Evolutionary conservation across 2,113 vertebrate species (phyloP).

Genomic region (Grammomys surdaster): DNA sequence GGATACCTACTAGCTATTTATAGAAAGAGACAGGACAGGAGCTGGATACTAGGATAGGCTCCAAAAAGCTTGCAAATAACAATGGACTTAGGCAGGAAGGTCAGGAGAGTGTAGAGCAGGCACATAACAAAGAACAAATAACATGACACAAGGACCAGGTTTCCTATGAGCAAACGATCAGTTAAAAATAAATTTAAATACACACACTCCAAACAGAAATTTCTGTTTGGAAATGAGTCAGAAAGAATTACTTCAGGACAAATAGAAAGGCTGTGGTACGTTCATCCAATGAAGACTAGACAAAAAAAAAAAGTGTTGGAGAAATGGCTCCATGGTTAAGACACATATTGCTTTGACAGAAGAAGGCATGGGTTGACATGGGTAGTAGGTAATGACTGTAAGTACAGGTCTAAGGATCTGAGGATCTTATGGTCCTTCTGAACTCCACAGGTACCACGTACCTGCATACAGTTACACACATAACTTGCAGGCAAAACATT

Average conservation of each 20-base stretch:
- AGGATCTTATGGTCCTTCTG: background rate
- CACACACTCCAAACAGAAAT: background rate
- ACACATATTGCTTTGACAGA: background rate
- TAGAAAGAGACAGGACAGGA: background rate
- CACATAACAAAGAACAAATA: background rate
- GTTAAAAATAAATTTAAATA: background rate
- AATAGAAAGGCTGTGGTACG: background rate
- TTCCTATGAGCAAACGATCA: background rate
- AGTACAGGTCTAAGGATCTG: background rate
- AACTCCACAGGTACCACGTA: background rate
- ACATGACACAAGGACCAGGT: background rate
- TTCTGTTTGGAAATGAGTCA: background rate
- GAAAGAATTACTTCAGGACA: too few relatives aligned
- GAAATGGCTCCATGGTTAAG: background rate
- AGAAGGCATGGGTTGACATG: background rate
- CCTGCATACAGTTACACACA: background rate
- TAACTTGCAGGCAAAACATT: background rate
- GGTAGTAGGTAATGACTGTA: background rate
- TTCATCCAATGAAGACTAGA: background rate
- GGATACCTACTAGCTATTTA: too few relatives aligned
- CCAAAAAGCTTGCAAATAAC: background rate
- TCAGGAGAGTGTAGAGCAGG: background rate
- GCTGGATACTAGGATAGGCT: background rate
- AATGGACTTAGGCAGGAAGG: background rate
- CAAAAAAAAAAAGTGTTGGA: background rate